These are phyloP conservation scores for Motacilla alba DNA, from an alignment of 2,113 vertebrate species.

Conservation along the genomic window DNA sequence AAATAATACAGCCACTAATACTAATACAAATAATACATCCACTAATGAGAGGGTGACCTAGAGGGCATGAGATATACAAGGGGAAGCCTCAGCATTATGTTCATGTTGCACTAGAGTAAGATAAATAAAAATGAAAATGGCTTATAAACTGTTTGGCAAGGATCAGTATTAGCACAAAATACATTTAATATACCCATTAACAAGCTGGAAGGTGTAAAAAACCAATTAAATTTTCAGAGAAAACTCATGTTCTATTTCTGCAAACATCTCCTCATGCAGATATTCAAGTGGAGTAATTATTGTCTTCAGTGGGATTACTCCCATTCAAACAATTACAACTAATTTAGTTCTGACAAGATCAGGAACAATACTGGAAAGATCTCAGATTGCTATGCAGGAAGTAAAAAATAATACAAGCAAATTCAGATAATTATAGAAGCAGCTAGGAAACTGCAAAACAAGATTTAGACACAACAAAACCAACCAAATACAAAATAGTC, in stretches of 20 bases:
- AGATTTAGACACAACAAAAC: not conserved
- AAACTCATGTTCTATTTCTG: not conserved
- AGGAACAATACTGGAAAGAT: constrained; percentile 4
- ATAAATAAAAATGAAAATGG: not conserved
- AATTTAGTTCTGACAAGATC: constrained; percentile 2
- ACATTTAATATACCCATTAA: not conserved
- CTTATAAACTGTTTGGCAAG: not conserved
- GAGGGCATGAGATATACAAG: not conserved
- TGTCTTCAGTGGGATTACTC: not conserved
- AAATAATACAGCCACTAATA: not conserved
- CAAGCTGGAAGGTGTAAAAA: not conserved
- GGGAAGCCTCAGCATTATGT: not conserved
- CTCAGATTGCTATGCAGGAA: not conserved
- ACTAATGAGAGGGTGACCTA: not conserved
- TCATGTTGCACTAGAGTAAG: not conserved
- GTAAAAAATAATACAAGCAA: constrained; percentile 5
- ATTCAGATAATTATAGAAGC: constrained; percentile 8
- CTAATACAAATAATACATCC: not conserved
- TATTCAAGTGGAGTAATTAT: not conserved
- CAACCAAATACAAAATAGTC: not conserved
- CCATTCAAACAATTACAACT: not conserved
- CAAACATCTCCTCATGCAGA: not conserved
- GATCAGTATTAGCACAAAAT: not conserved
- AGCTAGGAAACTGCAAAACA: not conserved
- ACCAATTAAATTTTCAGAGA: not conserved